Evolutionary conservation across 2,888 invertebrate genomes (phyloP).

Genomic region (Proisotoma minuta): DNA sequence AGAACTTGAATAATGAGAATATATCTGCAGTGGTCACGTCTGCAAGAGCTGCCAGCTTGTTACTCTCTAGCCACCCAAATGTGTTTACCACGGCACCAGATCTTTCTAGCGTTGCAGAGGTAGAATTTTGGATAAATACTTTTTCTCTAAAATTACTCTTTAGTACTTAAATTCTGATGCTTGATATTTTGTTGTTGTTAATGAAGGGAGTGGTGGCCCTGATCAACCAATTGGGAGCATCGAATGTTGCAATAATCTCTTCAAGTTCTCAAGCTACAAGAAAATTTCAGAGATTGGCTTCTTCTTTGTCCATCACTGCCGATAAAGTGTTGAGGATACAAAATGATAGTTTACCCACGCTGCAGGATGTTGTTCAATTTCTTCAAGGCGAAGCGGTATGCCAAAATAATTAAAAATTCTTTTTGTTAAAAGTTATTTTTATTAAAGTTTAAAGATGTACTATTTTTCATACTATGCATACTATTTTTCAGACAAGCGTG

Average conservation of each 20-base stretch:
- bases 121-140: slow-evolving; percentile 20
- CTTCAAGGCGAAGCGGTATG: slow-evolving; percentile 46
- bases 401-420: slow-evolving; percentile 8
- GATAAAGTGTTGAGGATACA: slow-evolving; percentile 45
- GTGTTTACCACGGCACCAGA: slow-evolving; percentile 49
- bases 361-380: slow-evolving; percentile 47
- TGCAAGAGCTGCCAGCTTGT: slow-evolving; percentile 42
- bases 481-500: slow-evolving; percentile 38
- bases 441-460: slow-evolving; percentile 3
- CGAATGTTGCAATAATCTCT: slow-evolving; percentile 47
- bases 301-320: slow-evolving; percentile 43
- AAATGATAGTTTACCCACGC: slow-evolving; percentile 45
- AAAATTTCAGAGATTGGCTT: slow-evolving; percentile 44
- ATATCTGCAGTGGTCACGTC: slow-evolving; percentile 46
- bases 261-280: slow-evolving; percentile 48
- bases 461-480: neutral
- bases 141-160: neutral
- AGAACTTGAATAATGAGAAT: slow-evolving; percentile 45
- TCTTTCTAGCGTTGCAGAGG: slow-evolving; percentile 48
- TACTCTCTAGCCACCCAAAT: slow-evolving; percentile 46
- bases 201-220: slow-evolving; percentile 47
- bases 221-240: slow-evolving; percentile 47
- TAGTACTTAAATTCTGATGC: neutral
- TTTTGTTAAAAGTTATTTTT: no score
- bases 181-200: neutral